phyloP scores from a whole-genome alignment of 2,888 invertebrate species.

The Drosophila subsilvestris region DNA sequence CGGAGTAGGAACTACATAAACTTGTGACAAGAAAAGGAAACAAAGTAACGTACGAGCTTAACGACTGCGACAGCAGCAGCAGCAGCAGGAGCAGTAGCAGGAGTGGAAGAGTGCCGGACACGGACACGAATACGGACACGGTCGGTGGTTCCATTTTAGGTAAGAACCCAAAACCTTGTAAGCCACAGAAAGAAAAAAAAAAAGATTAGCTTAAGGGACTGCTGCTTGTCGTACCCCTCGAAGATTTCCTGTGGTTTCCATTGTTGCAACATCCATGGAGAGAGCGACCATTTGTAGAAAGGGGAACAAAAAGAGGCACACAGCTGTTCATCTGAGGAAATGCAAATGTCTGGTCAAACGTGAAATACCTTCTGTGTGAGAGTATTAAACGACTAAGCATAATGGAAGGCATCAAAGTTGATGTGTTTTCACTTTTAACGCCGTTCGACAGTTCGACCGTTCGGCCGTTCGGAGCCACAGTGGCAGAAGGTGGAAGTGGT shows the following conservation, averaged over 20 bases:
- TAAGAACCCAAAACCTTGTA: neutral
- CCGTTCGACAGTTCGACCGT: neutral
- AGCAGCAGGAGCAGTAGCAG: neutral
- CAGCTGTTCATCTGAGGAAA: neutral
- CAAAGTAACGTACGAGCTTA: constrained; percentile 40
- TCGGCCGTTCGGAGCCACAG: no score
- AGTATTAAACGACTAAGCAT: neutral
- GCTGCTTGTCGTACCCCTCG: neutral
- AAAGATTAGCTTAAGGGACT: neutral
- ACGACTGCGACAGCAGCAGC: constrained; percentile 31
- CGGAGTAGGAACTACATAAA: neutral
- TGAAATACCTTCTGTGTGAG: neutral
- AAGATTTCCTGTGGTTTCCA: no score
- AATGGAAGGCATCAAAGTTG: constrained; percentile 35
- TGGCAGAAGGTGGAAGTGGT: no score
- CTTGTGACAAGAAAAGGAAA: constrained; percentile 22
- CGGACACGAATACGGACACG: neutral
- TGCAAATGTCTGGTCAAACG: neutral
- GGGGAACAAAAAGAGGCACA: constrained; percentile 8
- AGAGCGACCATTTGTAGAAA: no score
- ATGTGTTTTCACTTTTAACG: constrained; percentile 36
- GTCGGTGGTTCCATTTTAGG: neutral
- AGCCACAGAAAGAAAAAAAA: neutral
- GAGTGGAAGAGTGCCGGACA: neutral
- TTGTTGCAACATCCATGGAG: no score